These are phyloP conservation scores for Hyphantria cunea DNA, from an alignment of 1,140 invertebrate species.

Conservation along the genomic window DNA sequence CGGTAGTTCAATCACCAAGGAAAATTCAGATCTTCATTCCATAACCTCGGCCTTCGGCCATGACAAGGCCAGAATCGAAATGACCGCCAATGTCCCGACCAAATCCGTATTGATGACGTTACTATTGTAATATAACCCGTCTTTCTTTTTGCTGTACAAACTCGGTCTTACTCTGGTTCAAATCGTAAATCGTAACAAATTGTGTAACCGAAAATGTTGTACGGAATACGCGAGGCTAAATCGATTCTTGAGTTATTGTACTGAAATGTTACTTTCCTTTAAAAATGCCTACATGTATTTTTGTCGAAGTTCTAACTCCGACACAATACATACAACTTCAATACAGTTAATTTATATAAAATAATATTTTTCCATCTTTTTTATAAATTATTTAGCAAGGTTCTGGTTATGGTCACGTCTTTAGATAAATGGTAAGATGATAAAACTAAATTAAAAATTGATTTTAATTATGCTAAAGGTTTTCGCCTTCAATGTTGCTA, in stretches of 20 bases:
- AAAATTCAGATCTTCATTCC: slow-evolving; percentile 1
- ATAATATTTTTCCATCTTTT: too few species aligned
- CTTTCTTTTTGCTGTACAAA: not conserved
- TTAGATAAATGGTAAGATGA: too few species aligned
- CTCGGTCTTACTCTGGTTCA: slow-evolving; percentile 1
- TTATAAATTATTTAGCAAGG: too few species aligned
- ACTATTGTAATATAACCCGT: not conserved
- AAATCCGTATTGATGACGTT: slow-evolving; percentile 5
- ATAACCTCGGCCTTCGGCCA: not conserved
- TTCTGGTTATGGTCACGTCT: too few species aligned
- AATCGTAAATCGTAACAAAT: slow-evolving; percentile 18
- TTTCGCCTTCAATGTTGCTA: too few species aligned
- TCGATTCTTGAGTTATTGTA: not conserved
- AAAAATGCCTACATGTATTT: too few species aligned
- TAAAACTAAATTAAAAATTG: too few species aligned
- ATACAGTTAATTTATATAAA: too few species aligned
- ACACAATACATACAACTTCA: too few species aligned
- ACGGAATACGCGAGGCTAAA: not conserved
- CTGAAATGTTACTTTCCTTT: too few species aligned
- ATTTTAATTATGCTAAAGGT: too few species aligned
- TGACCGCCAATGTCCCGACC: not conserved
- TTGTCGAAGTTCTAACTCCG: not conserved
- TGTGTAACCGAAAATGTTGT: not conserved
- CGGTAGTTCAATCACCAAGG: not conserved
- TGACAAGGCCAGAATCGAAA: not conserved